phyloP scores from a whole-genome alignment of 2,113 vertebrate genomes.

The Cololabis saira region DNA sequence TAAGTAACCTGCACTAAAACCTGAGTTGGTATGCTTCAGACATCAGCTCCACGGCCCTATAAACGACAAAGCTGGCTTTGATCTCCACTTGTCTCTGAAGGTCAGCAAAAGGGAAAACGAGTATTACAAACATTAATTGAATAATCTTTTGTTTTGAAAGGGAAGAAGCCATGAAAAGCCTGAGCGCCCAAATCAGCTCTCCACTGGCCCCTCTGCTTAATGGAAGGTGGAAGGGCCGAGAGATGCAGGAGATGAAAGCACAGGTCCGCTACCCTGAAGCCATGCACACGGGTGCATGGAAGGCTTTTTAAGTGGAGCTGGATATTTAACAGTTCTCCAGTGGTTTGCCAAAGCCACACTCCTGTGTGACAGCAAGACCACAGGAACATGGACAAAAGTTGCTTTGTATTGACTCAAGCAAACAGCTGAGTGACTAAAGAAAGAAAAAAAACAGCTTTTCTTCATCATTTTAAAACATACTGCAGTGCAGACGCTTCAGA shows the following conservation, averaged over 20 bases:
- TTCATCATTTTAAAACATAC: neutral
- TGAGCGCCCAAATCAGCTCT: slow-evolving; percentile 31
- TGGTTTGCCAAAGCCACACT: slow-evolving; percentile 39
- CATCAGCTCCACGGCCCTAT: slow-evolving; percentile 50
- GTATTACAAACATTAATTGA: slow-evolving; percentile 78
- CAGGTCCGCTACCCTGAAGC: slow-evolving; percentile 46
- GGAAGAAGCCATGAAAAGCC: slow-evolving; percentile 74
- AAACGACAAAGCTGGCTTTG: slow-evolving; percentile 61
- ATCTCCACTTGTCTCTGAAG: slow-evolving; percentile 58
- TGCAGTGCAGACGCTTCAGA: too few species aligned
- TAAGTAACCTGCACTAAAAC: slow-evolving; percentile 57
- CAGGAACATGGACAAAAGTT: slow-evolving; percentile 30
- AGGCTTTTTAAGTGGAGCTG: slow-evolving; percentile 34
- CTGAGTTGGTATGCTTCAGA: slow-evolving; percentile 42
- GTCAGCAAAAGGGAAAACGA: slow-evolving; percentile 72
- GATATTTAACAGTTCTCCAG: slow-evolving; percentile 39
- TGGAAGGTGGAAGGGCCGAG: slow-evolving; percentile 68
- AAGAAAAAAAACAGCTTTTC: slow-evolving; percentile 30
- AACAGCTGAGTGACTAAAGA: slow-evolving; percentile 13
- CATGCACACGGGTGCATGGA: slow-evolving; percentile 10
- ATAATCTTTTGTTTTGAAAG: slow-evolving; percentile 83
- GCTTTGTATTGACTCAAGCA: slow-evolving; percentile 36
- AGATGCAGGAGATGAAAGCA: slow-evolving; percentile 78
- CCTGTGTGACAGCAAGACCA: slow-evolving; percentile 32
- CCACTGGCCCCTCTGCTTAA: slow-evolving; percentile 44